phyloP scores from a whole-genome alignment of 1,140 invertebrate species.

The Phymorhynchus buccinoides region DNA sequence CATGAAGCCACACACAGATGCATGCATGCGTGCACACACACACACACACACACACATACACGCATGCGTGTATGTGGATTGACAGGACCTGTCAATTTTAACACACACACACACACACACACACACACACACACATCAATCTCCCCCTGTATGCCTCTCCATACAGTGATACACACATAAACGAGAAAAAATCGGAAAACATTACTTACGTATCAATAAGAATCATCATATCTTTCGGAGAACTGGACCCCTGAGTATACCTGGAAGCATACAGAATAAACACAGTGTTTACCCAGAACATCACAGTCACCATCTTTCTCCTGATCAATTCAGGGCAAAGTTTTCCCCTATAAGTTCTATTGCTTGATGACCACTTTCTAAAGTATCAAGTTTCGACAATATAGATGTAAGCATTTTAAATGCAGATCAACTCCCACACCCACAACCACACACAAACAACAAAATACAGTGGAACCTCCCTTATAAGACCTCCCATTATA shows the following conservation, averaged over 20 bases:
- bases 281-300: not conserved
- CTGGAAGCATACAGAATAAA: constrained; percentile 45
- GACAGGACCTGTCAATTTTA: no score
- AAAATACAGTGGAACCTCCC: no score
- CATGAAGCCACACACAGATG: not conserved
- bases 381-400: not conserved
- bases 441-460: no score
- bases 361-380: not conserved
- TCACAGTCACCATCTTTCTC: no score
- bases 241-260: constrained; percentile 73
- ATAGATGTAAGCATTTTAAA: no score
- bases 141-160: no score
- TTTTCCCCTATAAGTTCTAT: no score
- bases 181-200: not conserved
- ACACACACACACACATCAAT: not conserved
- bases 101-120: not conserved
- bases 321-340: no score
- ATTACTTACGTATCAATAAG: constrained; percentile 72
- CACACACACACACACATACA: not conserved
- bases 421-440: no score
- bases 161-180: not conserved
- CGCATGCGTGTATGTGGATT: no score
- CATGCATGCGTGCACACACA: not conserved
- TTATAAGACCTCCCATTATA: no score
- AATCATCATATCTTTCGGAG: constrained; percentile 73